Evolutionary conservation across 1,140 invertebrate species (phyloP).

Genomic region (Palaemon carinicauda): DNA sequence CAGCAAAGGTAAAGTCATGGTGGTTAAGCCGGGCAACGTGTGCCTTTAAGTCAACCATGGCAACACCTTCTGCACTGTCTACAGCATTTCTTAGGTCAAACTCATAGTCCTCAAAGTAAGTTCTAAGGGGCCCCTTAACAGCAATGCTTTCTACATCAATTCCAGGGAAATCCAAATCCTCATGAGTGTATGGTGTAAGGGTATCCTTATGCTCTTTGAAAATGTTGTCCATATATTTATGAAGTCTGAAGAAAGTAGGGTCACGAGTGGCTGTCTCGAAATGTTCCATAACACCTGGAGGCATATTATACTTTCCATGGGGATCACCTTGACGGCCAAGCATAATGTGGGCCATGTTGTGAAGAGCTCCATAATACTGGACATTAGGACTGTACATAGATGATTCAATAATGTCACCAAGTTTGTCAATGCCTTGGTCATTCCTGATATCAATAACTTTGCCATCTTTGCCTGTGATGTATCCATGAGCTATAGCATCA

Average conservation of each 20-base stretch:
- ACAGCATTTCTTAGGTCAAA: slow-evolving; percentile 75
- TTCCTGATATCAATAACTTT: slow-evolving; percentile 19
- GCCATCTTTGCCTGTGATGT: not conserved
- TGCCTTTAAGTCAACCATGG: slow-evolving; percentile 63
- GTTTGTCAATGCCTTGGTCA: slow-evolving; percentile 3
- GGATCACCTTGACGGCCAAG: slow-evolving; percentile 58
- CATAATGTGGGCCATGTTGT: slow-evolving; percentile 44
- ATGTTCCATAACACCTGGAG: slow-evolving; percentile 67
- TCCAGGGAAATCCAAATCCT: slow-evolving; percentile 70
- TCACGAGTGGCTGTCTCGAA: slow-evolving; percentile 72
- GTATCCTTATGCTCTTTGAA: slow-evolving; percentile 66
- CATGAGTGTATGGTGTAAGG: slow-evolving; percentile 60
- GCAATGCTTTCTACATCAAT: slow-evolving; percentile 73
- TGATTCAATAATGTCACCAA: slow-evolving; percentile 31
- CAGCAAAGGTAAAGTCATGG: slow-evolving; percentile 73
- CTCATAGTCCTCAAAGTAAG: slow-evolving; percentile 77
- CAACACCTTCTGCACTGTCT: slow-evolving; percentile 57
- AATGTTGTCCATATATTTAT: slow-evolving; percentile 71
- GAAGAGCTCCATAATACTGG: slow-evolving; percentile 27
- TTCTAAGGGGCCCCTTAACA: slow-evolving; percentile 72
- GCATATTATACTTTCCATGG: slow-evolving; percentile 47
- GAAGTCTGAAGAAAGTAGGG: slow-evolving; percentile 73
- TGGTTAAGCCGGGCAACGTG: slow-evolving; percentile 71
- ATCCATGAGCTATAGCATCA: slow-evolving; percentile 30
- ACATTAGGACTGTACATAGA: slow-evolving; percentile 30